Conservation (phyloP, 2,888 invertebrate species). For the Chalcis sispes region DNA sequence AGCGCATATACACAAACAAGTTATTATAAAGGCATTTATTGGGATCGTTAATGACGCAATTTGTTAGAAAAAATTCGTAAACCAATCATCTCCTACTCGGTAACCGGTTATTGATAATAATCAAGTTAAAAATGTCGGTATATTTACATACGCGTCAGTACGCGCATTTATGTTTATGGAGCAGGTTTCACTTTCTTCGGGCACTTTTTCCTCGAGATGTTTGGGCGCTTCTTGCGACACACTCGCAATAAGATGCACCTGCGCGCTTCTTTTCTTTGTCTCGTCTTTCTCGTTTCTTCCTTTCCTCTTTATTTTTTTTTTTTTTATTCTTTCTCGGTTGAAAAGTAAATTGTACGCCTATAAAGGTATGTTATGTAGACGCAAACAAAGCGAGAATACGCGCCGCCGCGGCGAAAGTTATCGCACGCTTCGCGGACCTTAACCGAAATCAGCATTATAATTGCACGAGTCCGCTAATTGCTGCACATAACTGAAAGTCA, state of each 20-base stretch:
- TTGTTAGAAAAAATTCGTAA: no score
- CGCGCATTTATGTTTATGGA: slow-evolving; percentile 11
- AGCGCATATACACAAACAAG: no score
- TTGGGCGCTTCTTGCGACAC: slow-evolving; percentile 8
- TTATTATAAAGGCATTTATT: no score
- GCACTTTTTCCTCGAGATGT: neutral
- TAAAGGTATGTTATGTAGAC: no score
- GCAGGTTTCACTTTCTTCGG: slow-evolving; percentile 27
- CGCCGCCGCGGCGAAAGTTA: slow-evolving; percentile 26
- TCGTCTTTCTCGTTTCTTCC: no score
- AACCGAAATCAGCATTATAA: neutral
- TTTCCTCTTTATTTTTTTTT: no score
- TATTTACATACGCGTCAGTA: neutral
- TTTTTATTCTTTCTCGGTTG: no score
- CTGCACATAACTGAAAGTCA: neutral
- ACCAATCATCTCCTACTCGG: no score
- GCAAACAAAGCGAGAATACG: neutral
- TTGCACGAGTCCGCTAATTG: no score
- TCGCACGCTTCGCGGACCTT: slow-evolving; percentile 8
- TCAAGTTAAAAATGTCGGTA: no score
- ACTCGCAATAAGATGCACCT: slow-evolving; percentile 25
- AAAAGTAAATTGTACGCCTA: no score
- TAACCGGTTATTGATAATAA: neutral
- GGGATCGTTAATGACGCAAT: no score
- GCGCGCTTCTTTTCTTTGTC: neutral